phyloP scores from a whole-genome alignment of 1,140 invertebrate species.

The Diploscapter pachys region DNA sequence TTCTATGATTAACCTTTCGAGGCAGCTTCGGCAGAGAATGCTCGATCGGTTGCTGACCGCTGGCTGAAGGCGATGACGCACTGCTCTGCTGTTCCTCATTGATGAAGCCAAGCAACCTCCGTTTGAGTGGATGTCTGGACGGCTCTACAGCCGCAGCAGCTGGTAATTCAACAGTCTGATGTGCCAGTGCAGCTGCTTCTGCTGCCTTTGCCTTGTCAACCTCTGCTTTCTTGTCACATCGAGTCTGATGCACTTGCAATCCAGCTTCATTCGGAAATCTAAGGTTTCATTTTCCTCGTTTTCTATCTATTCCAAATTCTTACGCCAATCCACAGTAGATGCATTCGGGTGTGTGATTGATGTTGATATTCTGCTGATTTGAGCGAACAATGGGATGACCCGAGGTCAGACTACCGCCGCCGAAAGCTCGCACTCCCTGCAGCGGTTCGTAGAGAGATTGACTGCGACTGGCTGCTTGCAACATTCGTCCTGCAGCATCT shows the following conservation, averaged over 20 bases:
- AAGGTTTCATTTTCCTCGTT: not conserved
- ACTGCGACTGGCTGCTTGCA: conserved; percentile 24
- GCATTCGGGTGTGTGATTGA: conserved; percentile 14
- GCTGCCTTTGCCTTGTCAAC: conserved; percentile 26
- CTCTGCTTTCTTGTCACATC: conserved; percentile 16
- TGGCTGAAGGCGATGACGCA: conserved; percentile 1
- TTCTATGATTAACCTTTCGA: not conserved
- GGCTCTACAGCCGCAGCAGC: not conserved
- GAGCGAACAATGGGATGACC: conserved; percentile 14
- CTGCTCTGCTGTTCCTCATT: too few relatives aligned
- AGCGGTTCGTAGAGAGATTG: conserved; percentile 24
- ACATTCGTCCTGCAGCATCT: conserved; percentile 14
- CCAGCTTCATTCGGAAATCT: conserved; percentile 26
- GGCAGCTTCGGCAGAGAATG: conserved; percentile 2
- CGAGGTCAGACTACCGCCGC: conserved; percentile 13
- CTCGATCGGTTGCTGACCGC: conserved; percentile 8
- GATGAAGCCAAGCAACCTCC: not conserved
- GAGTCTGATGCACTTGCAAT: conserved; percentile 12
- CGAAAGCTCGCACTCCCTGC: conserved; percentile 12
- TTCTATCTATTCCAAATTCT: not conserved
- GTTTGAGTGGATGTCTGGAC: conserved; percentile 21
- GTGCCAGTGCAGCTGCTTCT: not conserved
- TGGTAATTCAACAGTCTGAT: not conserved
- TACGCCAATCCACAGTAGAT: conserved; percentile 21
- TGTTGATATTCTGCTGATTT: not conserved